Evolutionary conservation across 2,113 vertebrate species (phyloP).

Genomic region (Petroica traversi): DNA sequence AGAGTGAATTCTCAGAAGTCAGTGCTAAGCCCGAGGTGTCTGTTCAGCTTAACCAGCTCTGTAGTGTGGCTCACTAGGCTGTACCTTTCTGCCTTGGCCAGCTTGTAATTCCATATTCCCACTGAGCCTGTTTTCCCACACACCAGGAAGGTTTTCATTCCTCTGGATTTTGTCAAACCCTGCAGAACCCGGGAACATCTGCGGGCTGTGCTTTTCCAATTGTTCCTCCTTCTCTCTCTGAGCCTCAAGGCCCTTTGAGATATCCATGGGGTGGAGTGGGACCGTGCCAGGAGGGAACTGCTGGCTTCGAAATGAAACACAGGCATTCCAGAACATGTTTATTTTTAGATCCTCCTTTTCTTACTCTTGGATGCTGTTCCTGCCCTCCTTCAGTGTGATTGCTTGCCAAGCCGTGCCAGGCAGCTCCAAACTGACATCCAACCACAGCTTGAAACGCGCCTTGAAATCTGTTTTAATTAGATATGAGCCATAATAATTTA

Average conservation of each 20-base stretch:
- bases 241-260: background rate
- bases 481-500: constrained; percentile 62
- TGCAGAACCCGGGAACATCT: background rate
- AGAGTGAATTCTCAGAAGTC: background rate
- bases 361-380: background rate
- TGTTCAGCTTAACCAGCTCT: background rate
- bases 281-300: background rate
- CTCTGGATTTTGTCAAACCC: background rate
- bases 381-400: background rate
- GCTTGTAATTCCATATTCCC: background rate
- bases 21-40: background rate
- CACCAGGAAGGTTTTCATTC: background rate
- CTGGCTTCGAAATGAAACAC: background rate
- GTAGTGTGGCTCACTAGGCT: background rate
- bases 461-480: constrained; percentile 65
- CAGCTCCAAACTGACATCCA: constrained; percentile 38
- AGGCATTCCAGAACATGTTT: background rate
- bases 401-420: constrained; percentile 27
- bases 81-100: background rate
- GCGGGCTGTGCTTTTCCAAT: background rate
- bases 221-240: background rate
- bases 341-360: constrained; percentile 20
- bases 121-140: background rate
- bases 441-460: constrained; percentile 61
- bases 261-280: background rate